A percentile compares a stretch with the other conserved stretches of the same genome.
Conservation (phyloP, 2,113 vertebrate genomes). For the Heterotilapia buettikoferi region DNA sequence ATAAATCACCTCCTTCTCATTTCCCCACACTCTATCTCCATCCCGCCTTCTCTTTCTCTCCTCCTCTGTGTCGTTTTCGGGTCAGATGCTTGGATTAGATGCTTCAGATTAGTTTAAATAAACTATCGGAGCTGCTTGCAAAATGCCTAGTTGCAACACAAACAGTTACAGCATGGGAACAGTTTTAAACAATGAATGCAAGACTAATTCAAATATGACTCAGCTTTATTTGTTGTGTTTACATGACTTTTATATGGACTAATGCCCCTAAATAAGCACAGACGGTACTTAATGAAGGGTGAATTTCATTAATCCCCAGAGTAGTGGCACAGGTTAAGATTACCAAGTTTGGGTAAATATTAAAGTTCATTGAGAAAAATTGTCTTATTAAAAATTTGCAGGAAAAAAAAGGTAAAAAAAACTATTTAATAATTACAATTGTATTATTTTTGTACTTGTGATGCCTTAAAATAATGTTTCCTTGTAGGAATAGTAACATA, state of each 20-base stretch:
- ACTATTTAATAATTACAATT: background rate
- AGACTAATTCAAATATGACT: background rate
- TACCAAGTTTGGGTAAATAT: background rate
- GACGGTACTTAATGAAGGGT: background rate
- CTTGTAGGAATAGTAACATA: background rate
- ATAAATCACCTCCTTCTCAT: slow-evolving; percentile 28
- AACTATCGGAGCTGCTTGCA: slow-evolving; percentile 85
- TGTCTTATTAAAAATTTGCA: background rate
- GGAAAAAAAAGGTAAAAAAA: background rate
- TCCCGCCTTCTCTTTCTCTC: background rate
- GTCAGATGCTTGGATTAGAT: slow-evolving; percentile 28
- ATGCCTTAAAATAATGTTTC: background rate
- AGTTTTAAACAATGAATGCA: background rate
- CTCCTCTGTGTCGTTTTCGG: slow-evolving; percentile 40
- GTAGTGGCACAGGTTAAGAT: background rate
- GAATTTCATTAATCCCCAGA: background rate
- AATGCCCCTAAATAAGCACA: background rate
- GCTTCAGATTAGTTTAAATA: slow-evolving; percentile 85
- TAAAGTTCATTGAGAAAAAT: background rate
- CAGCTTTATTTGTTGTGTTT: background rate
- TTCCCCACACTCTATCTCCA: background rate
- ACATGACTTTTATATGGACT: background rate
- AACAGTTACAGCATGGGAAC: background rate
- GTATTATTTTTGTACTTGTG: background rate
- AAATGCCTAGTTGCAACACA: slow-evolving; percentile 61